Evolutionary conservation across 2,113 vertebrate genomes (phyloP).

Genomic region (Scalopus aquaticus): DNA sequence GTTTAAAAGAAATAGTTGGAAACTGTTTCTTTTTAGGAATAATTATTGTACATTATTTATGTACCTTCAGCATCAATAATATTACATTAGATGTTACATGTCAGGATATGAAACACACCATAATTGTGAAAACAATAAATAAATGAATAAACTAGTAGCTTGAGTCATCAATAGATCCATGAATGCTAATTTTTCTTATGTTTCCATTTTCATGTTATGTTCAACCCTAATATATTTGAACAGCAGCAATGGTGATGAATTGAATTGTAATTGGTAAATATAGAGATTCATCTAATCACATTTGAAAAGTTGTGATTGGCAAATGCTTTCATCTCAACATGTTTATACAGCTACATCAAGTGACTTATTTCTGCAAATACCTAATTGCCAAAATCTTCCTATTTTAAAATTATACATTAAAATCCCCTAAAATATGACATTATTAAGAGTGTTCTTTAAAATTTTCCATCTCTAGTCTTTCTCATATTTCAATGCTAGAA

Average conservation of each 20-base stretch:
- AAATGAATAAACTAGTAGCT: not conserved
- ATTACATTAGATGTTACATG: conserved; percentile 33
- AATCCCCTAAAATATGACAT: not conserved
- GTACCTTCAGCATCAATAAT: not conserved
- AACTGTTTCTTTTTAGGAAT: not conserved
- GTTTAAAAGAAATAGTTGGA: conserved; percentile 2
- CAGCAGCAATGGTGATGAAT: not conserved
- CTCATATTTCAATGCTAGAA: not conserved
- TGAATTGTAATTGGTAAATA: not conserved
- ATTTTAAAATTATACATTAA: not conserved
- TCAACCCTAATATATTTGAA: not conserved
- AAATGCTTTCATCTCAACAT: not conserved
- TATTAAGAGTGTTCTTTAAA: not conserved
- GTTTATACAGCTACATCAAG: not conserved
- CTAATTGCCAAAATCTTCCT: not conserved
- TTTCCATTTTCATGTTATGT: not conserved
- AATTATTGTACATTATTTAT: not conserved
- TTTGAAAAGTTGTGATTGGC: not conserved
- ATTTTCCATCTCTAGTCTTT: not conserved
- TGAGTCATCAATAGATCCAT: not conserved
- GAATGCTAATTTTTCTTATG: not conserved
- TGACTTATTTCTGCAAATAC: not conserved
- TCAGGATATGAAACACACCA: not conserved
- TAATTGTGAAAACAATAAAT: conserved; percentile 15
- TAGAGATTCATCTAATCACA: not conserved